Evolutionary conservation across 2,888 invertebrate species (phyloP).

Genomic region (Aproaerema taeniolella): DNA sequence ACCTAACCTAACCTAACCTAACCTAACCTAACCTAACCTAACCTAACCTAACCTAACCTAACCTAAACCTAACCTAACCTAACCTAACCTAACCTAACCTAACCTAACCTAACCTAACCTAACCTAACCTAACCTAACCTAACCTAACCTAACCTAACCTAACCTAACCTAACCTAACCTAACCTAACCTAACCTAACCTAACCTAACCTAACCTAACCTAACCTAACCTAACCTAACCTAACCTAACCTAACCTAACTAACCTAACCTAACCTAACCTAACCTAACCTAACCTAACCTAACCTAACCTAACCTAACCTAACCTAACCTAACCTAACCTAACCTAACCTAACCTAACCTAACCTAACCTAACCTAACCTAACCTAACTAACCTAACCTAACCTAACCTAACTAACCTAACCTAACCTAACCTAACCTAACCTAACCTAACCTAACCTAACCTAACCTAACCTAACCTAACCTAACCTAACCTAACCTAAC

Average conservation of each 20-base stretch:
- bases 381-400: constrained; percentile 9
- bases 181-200: constrained; percentile 20
- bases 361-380: constrained; percentile 9
- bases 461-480: not conserved
- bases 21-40: constrained; percentile 19
- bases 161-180: constrained; percentile 20
- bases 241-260: constrained; percentile 19
- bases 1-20: constrained; percentile 19
- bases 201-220: constrained; percentile 21
- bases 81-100: constrained; percentile 22
- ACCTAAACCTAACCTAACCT: no score
- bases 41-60: constrained; percentile 21
- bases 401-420: constrained; percentile 7
- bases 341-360: constrained; percentile 18
- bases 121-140: constrained; percentile 19
- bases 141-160: constrained; percentile 16
- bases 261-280: constrained; percentile 18
- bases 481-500: not conserved
- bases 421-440: constrained; percentile 10
- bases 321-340: constrained; percentile 19
- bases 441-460: constrained; percentile 14
- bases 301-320: constrained; percentile 17
- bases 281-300: constrained; percentile 17
- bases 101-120: constrained; percentile 23
- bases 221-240: constrained; percentile 19